Evolutionary conservation across 2,113 vertebrate genomes (phyloP).

Genomic region (Otocyon megalotis): DNA sequence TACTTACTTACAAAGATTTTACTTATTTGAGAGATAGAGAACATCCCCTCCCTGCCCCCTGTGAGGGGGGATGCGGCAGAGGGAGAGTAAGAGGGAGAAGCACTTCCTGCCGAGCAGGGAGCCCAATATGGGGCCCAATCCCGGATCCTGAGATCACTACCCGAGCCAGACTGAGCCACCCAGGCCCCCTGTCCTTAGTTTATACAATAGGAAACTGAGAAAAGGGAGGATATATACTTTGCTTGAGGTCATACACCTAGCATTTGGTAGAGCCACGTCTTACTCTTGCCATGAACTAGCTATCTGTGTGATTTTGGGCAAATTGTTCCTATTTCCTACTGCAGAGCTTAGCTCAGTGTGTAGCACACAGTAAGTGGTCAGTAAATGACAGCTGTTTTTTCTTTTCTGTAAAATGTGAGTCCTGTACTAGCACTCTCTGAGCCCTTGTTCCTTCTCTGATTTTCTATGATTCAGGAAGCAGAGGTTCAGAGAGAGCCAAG

Average conservation of each 20-base stretch:
- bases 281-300: background rate
- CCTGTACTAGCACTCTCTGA: background rate
- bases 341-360: background rate
- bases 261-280: background rate
- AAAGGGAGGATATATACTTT: background rate
- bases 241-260: background rate
- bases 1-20: too few relatives aligned
- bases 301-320: background rate
- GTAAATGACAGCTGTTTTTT: background rate
- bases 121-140: too few relatives aligned
- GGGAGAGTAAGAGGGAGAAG: too few relatives aligned
- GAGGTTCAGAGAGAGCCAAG: background rate
- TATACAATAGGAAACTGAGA: conserved; percentile 23
- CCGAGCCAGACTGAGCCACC: too few relatives aligned
- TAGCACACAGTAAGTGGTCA: background rate
- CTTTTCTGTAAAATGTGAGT: background rate
- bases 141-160: too few relatives aligned
- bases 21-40: too few relatives aligned
- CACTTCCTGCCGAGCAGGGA: too few relatives aligned
- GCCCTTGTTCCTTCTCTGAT: background rate
- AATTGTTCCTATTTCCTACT: background rate
- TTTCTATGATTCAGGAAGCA: conserved; percentile 28
- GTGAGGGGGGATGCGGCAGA: too few relatives aligned
- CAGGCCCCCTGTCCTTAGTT: background rate
- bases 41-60: too few relatives aligned